A percentile compares a stretch with the other conserved stretches of the same genome.
These are phyloP conservation scores for Teinopalpus imperialis DNA, from an alignment of 2,888 invertebrate genomes.

Conservation along the genomic window DNA sequence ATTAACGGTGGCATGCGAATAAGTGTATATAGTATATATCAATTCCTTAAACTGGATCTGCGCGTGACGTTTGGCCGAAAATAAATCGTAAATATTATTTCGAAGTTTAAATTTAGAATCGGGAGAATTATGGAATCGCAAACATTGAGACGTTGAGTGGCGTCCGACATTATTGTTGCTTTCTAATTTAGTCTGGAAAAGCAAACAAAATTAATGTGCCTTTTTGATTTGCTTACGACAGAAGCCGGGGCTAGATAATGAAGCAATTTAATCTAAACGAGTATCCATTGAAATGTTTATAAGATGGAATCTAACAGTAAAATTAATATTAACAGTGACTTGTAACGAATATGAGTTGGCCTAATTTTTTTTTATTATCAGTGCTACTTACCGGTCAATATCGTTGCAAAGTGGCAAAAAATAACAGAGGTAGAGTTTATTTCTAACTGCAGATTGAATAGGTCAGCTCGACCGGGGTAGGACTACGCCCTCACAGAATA, in stretches of 20 bases:
- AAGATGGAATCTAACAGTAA: no score
- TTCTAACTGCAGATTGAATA: no score
- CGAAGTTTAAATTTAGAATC: slow-evolving; percentile 20
- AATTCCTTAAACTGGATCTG: not conserved
- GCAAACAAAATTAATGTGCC: slow-evolving; percentile 4
- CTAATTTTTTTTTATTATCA: no score
- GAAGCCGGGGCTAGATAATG: slow-evolving; percentile 9
- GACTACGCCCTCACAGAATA: no score
- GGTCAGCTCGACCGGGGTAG: no score
- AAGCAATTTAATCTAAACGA: not conserved
- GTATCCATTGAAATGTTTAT: not conserved
- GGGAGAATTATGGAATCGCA: slow-evolving; percentile 18
- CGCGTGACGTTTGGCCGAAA: slow-evolving; percentile 9
- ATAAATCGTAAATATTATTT: slow-evolving; percentile 24
- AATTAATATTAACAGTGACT: no score
- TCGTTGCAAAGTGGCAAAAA: no score
- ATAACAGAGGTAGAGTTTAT: no score
- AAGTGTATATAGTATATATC: slow-evolving; percentile 1
- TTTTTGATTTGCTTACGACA: slow-evolving; percentile 1
- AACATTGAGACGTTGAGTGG: slow-evolving; percentile 12
- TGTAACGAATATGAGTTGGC: no score
- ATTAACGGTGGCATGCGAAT: slow-evolving; percentile 5
- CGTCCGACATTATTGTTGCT: slow-evolving; percentile 7
- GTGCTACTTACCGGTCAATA: no score
- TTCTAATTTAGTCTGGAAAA: slow-evolving; percentile 13